These are phyloP conservation scores for Anthonomus grandis DNA, from an alignment of 1,140 invertebrate species.

Conservation along the genomic window DNA sequence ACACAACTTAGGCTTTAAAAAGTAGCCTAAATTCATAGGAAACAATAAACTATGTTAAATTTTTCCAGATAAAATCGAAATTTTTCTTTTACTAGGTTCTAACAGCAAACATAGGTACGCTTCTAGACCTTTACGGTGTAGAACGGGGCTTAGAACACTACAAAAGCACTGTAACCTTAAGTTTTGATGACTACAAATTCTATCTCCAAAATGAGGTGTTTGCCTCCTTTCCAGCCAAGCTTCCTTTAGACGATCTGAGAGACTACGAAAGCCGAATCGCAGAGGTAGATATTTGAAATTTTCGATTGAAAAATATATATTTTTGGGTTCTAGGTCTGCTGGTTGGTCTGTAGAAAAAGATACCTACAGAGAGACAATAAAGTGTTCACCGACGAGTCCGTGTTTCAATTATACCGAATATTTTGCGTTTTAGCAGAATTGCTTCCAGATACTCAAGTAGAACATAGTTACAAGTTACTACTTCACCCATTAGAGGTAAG, in stretches of 20 bases:
- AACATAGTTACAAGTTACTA: constrained; percentile 54
- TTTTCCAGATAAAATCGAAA: neutral
- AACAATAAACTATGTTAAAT: neutral
- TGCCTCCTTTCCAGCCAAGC: constrained; percentile 56
- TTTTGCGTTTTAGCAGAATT: constrained; percentile 74
- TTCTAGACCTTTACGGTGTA: constrained; percentile 65
- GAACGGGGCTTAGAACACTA: constrained; percentile 75
- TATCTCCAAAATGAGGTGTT: constrained; percentile 74
- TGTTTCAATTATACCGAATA: constrained; percentile 73
- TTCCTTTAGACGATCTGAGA: constrained; percentile 54
- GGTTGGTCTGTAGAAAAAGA: constrained; percentile 69
- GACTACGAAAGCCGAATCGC: constrained; percentile 60
- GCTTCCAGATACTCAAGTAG: constrained; percentile 46
- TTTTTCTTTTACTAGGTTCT: constrained; percentile 60
- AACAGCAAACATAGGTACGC: constrained; percentile 57
- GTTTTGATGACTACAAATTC: constrained; percentile 70
- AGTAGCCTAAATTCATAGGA: too few species aligned
- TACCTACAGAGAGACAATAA: constrained; percentile 57
- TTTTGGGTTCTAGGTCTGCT: constrained; percentile 54
- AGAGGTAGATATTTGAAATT: constrained; percentile 47
- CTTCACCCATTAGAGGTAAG: constrained; percentile 65
- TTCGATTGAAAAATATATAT: neutral
- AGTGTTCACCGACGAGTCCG: constrained; percentile 60
- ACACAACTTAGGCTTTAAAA: too few species aligned
- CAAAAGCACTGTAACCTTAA: constrained; percentile 62